Base-by-base conservation (phyloP, 2,113 vertebrate species). In the Xyrauchen texanus region DNA sequence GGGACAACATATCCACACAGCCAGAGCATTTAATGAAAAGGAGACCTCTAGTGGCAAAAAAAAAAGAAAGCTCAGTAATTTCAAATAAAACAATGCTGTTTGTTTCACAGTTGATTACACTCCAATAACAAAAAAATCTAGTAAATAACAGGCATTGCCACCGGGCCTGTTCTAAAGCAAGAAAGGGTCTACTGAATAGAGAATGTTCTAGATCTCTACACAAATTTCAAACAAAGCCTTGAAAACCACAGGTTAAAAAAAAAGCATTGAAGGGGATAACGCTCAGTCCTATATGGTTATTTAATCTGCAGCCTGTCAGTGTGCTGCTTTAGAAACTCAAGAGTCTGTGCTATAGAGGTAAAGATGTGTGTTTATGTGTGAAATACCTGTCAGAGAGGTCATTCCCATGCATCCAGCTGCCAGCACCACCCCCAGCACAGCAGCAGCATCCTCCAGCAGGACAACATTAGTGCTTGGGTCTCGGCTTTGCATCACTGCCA, bases 401-500 rank as follows among this genome's bases (percentile, higher is more conserved):
- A 99, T 93, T 4, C 96, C 96, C 97, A 99, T 99, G 83, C 95
- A 98, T 53, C 96, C 88, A 45, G 96, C 91, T 78, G 97, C 98
- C 82, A 99, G 74, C 0, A 88, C 89, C 81, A 99, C 96, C 0
- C 98, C 97, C 63, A 99, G 86, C 21, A 99, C 97, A 55, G 98
- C 98, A 16, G 98, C 98, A 69, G 97, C 90, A 34, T 99, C 98
- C 86, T 99, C 98, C 90, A 99, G 86, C 75, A 99, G 90, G 49
- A 99, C 95, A 16, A 99, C 98, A 4, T 99, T 99, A 1, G 98
- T 99, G 78, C 97, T 99, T 7, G 97, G 97, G 86, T 99, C 98
- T 71, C 94, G 94, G 88, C 95, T 97, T 91, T 97, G 94, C 88
- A 97, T 94, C 0, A 99, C 98, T 99, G 89, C 5, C 10, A 58